Base-by-base conservation (phyloP, 2,888 invertebrate genomes). In the Meteorus colon region DNA sequence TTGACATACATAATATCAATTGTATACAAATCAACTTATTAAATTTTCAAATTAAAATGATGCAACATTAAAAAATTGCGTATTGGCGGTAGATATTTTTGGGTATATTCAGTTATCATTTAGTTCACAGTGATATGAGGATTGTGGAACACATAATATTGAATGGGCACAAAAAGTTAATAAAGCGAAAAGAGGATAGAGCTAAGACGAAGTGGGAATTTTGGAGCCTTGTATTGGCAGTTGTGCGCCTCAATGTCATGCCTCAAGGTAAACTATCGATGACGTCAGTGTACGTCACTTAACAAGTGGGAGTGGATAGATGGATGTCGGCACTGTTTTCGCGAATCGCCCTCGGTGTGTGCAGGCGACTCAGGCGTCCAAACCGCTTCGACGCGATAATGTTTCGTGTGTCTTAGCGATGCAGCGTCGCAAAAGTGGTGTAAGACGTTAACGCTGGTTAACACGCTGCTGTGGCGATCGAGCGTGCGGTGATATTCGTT, bases 181-280 rank as follows among this genome's bases (percentile, higher is more conserved):
- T 41, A 41, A 12, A 24, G 2, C 8, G 12, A 41, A 41, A 5
- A 41, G 8, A 41, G 41, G 41, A 41, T 41, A 41, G 41, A 41
- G 41, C 41, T 41, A 2, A 12, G 12, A 12, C 0, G 2, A 3
- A 60, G 14, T 62, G 68, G 76, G 75, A 72, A 63, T 76, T 70
- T 66, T 73, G 55, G 19, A 29, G 10, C 0, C 16, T 29, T 51
- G 55, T 37, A 74, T 87, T 88, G 87, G 84, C 83, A 80, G 71
- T 62, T 79, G 74, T 88, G 88, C 73, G 76, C 79, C 84, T 89
- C 89, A 89, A 89, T 89, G 89, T 89, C 89, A 89, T 87, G 88
- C 89, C 84, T 89, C 89, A 89, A 89, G 89, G 89, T 89, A 89
- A 89, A 89, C 89, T 87, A 88, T 89, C 86, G 88, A 88, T 89